These are phyloP conservation scores for Corythaixoides concolor DNA, from an alignment of 2,113 vertebrate genomes.

Conservation along the genomic window DNA sequence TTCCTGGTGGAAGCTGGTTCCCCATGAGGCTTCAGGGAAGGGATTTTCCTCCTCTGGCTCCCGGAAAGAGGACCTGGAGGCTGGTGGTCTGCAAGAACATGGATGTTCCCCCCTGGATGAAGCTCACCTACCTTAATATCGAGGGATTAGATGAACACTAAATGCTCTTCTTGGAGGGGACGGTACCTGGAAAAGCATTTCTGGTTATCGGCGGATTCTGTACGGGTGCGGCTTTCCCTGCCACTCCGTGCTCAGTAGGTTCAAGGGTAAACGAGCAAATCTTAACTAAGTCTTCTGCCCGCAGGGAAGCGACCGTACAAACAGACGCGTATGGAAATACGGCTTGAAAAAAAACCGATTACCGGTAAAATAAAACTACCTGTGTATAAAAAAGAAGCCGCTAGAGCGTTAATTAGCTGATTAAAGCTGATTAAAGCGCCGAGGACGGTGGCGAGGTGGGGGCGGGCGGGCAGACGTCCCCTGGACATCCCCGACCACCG, in stretches of 20 bases:
- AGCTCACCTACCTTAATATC: neutral
- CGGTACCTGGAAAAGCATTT: neutral
- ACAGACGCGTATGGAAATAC: neutral
- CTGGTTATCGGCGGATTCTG: neutral
- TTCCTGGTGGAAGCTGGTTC: neutral
- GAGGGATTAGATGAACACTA: constrained; percentile 25
- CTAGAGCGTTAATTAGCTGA: neutral
- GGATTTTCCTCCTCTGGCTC: neutral
- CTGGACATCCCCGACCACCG: accelerated
- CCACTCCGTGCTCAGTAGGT: neutral
- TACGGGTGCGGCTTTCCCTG: neutral
- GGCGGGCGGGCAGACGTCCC: accelerated
- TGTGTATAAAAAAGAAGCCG: neutral
- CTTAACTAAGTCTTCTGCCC: neutral
- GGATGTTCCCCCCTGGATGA: neutral
- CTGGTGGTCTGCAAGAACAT: neutral
- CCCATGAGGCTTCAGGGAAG: neutral
- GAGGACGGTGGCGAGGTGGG: neutral
- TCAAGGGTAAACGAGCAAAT: neutral
- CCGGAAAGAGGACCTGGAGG: neutral
- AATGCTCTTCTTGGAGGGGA: neutral
- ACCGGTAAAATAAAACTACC: constrained; percentile 43
- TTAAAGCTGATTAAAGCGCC: neutral
- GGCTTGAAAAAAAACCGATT: neutral
- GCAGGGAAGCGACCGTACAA: neutral